Evolutionary conservation across 1,140 invertebrate genomes (phyloP).

Genomic region (Aphelinus atriplicis): DNA sequence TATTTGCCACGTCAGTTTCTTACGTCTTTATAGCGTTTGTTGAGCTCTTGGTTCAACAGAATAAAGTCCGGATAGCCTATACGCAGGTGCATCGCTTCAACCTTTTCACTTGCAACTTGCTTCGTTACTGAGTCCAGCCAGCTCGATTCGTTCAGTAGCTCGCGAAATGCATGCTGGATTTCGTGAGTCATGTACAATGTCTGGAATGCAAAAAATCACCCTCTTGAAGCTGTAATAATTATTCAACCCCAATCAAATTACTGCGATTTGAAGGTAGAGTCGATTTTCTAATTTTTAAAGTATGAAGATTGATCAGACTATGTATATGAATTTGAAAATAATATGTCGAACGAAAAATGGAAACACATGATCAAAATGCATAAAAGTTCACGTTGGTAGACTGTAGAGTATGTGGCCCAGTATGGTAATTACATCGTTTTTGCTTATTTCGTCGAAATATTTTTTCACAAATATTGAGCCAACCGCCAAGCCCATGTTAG

Average conservation of each 20-base stretch:
- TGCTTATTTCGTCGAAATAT: conserved; percentile 86
- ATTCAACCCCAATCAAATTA: too few species aligned
- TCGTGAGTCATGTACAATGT: conserved; percentile 87
- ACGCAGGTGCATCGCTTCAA: conserved; percentile 82
- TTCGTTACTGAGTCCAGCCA: conserved; percentile 90
- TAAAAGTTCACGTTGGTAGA: too few species aligned
- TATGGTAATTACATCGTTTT: conserved; percentile 71
- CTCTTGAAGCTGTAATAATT: too few species aligned
- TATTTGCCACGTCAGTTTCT: conserved; percentile 46
- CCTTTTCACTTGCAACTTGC: conserved; percentile 81
- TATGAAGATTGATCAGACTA: too few species aligned
- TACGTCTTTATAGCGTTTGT: conserved; percentile 80
- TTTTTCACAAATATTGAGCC: conserved; percentile 86
- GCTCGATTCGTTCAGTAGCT: conserved; percentile 74
- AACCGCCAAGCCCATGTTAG: conserved; percentile 84
- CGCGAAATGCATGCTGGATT: conserved; percentile 78
- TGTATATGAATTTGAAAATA: too few species aligned
- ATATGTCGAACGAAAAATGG: too few species aligned
- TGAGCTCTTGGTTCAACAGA: conserved; percentile 74
- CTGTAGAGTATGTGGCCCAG: too few species aligned
- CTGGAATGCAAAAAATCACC: conserved; percentile 58
- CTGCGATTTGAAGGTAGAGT: too few species aligned
- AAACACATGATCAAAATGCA: too few species aligned
- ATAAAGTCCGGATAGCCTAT: conserved; percentile 93
- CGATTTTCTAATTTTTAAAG: too few species aligned